Evolutionary conservation across 2,888 invertebrate species (phyloP).

Genomic region (Agapostemon virescens): DNA sequence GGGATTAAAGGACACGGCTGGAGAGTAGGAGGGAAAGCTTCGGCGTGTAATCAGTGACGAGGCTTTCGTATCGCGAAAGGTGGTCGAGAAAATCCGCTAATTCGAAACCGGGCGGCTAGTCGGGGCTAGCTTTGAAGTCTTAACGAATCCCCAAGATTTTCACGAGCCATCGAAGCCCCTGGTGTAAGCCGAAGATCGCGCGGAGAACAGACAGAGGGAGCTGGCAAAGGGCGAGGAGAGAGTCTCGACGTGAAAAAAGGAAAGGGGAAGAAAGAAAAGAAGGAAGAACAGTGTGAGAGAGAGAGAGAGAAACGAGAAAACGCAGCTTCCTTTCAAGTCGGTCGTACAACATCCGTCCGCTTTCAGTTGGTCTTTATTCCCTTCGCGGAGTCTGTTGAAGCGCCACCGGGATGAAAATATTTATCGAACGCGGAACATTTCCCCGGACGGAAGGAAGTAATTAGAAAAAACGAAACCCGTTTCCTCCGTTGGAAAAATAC

Average conservation of each 20-base stretch:
- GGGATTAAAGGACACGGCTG: conserved; percentile 16
- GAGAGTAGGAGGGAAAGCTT: conserved; percentile 39
- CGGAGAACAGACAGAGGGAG: not conserved
- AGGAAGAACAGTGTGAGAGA: too few relatives aligned
- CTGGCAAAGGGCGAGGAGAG: not conserved
- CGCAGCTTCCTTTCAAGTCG: conserved; percentile 22
- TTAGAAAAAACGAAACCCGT: conserved; percentile 15
- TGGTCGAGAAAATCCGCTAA: conserved; percentile 62
- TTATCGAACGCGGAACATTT: conserved; percentile 17
- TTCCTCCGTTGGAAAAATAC: conserved; percentile 8
- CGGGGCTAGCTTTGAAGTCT: conserved; percentile 67
- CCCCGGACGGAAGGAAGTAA: not conserved
- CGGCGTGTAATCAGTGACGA: conserved; percentile 45
- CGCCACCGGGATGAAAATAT: conserved; percentile 6
- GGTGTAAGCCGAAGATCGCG: conserved; percentile 39
- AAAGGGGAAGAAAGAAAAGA: not conserved
- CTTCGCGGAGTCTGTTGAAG: conserved; percentile 2
- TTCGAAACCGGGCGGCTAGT: conserved; percentile 51
- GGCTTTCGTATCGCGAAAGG: conserved; percentile 34
- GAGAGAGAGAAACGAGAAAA: not conserved
- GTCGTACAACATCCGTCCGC: conserved; percentile 27
- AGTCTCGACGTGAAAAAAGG: not conserved
- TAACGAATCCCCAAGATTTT: conserved; percentile 66
- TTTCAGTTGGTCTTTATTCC: conserved; percentile 28
- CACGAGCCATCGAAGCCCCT: conserved; percentile 59